Evolutionary conservation across 2,113 vertebrate species (phyloP), one percentile per base, ranked within the genome.

Genomic region (Leucosticte australis): DNA sequence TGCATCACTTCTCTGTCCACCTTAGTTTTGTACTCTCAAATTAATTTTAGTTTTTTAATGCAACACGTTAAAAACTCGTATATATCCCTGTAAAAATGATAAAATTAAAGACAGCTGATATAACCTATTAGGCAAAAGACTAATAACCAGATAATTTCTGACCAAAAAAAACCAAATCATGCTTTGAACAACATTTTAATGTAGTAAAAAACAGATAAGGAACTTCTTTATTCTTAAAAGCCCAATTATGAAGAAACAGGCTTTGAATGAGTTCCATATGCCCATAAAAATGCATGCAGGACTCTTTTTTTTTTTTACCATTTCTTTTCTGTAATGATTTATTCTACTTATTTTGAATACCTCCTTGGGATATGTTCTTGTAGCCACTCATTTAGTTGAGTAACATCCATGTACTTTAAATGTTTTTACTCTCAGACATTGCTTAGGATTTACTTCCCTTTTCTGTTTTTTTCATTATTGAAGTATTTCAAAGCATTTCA

Each of bases 401-500:
- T 67, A 83, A 92, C 21, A 4, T 79, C 88, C 56, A 75, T 0
- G 7, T 84, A 71, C 44, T 87, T 89, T 15, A 70, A 87, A 60
- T 64, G 31, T 55, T 91, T 85, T 87, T n/a, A 75, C 30, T 80
- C 80, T 73, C 55, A 85, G 86, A 76, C 31, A 1, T 55, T 77
- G 28, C 74, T 90, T 75, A 92, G 42, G 79, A 79, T 49, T 92
- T 93, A 67, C 41, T 68, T 91, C 41, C 37, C 33, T 91, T 79
- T 64, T 87, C 91, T 95, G 84, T 0, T 95, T 83, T 83, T 80
- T 85, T 70, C 91, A 95, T 96, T 87, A 95, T 1, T 59, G 39
- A 73, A 85, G 52, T 37, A 39, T 69, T 96, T 76, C 85, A 89
- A 89, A 90, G 35, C 63, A 92, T 82, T 91, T 81, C 73, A 89